These are phyloP conservation scores for Monomorium pharaonis DNA, from an alignment of 1,140 invertebrate species.

Conservation along the genomic window DNA sequence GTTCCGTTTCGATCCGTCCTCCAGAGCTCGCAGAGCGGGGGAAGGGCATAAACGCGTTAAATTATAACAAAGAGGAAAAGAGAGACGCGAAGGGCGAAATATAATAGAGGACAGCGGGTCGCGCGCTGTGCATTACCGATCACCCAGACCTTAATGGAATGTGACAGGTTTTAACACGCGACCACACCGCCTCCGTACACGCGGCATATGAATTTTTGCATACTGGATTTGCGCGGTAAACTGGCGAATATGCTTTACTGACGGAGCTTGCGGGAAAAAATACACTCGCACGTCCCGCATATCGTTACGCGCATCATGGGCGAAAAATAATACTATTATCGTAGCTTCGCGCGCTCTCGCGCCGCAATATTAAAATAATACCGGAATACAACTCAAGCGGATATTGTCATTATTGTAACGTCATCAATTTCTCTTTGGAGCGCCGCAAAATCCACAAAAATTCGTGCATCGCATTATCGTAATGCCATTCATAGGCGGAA, in stretches of 20 bases:
- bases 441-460: slow-evolving; percentile 21
- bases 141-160: slow-evolving; percentile 58
- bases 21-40: neutral
- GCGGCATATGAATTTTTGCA: slow-evolving; percentile 47
- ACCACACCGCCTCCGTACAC: slow-evolving; percentile 32
- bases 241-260: slow-evolving; percentile 47
- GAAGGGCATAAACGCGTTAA: slow-evolving; percentile 46
- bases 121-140: slow-evolving; percentile 53
- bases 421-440: slow-evolving; percentile 26
- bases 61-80: slow-evolving; percentile 63
- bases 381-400: neutral
- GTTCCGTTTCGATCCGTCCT: slow-evolving; percentile 44
- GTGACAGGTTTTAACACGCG: slow-evolving; percentile 60
- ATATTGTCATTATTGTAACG: slow-evolving; percentile 48
- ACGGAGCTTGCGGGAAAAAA: slow-evolving; percentile 11
- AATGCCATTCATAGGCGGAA: slow-evolving; percentile 27
- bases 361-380: slow-evolving; percentile 48
- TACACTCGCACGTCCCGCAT: neutral
- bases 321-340: slow-evolving; percentile 49
- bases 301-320: slow-evolving; percentile 47
- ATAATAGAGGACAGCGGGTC: slow-evolving; percentile 51
- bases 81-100: slow-evolving; percentile 54
- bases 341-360: slow-evolving; percentile 11
- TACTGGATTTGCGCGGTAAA: slow-evolving; percentile 27
- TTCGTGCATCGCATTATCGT: slow-evolving; percentile 26